These are phyloP conservation scores for Dermatemys mawii DNA, from an alignment of 2,113 vertebrate genomes.

Conservation along the genomic window DNA sequence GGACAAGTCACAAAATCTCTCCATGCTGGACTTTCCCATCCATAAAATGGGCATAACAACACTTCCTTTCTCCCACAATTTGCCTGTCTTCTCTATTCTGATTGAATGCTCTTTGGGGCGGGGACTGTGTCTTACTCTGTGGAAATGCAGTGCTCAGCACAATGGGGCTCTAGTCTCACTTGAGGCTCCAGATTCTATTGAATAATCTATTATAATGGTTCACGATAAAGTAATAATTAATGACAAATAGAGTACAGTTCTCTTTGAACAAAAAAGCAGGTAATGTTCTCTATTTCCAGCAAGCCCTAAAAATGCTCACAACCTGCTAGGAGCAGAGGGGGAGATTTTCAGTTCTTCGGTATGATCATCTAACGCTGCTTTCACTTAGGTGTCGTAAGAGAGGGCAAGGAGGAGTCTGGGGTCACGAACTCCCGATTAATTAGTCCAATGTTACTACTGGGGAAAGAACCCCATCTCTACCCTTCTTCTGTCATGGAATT, in stretches of 20 bases:
- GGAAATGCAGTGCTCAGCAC: background rate
- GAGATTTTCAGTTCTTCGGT: background rate
- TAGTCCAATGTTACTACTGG: background rate
- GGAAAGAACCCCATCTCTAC: background rate
- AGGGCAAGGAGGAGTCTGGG: rapidly evolving
- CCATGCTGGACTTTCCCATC: background rate
- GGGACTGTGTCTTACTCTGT: background rate
- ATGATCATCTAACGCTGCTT: background rate
- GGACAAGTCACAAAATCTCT: background rate
- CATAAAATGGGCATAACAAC: background rate
- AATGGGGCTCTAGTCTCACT: background rate
- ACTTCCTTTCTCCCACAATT: background rate
- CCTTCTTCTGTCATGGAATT: background rate
- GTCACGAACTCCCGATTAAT: background rate
- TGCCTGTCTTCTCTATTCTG: background rate
- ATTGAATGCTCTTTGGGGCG: background rate
- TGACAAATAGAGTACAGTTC: background rate
- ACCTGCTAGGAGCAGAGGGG: background rate
- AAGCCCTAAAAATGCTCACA: background rate
- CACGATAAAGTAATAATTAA: background rate
- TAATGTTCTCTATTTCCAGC: background rate
- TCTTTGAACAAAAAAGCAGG: background rate
- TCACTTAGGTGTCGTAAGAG: background rate
- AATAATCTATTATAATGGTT: background rate
- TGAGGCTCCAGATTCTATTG: background rate